Base-by-base conservation (phyloP, 1,140 invertebrate species). In the Lasioglossum baleicum region DNA sequence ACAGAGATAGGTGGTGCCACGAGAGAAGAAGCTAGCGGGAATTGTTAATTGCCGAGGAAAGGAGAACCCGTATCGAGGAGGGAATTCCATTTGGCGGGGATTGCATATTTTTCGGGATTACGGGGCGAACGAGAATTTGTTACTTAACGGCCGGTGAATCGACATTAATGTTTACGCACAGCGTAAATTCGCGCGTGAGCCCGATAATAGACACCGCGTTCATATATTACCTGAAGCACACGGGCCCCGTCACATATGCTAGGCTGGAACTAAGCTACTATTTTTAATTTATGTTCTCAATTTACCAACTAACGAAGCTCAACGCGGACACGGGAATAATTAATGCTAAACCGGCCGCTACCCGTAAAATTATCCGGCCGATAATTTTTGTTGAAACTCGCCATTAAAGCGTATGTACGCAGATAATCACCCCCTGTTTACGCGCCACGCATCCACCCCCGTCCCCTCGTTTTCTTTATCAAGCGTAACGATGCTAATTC, bases 221-320 rank as follows among this genome's bases (percentile, higher is more conserved):
- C 79, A 74, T 85, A 84, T 65, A 83, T 85, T 78, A 79, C 71
- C 35, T 56, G 11, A 10, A 71, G 61, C 70, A 15, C 11, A 40
- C 40, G 67, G 61, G 35, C 35, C 35, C 65, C 72, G 71, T 85
- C 83, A 85, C 84, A 86, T 72, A 85, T 82, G 75, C 75, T 84
- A 42, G 65, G 65, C 58, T 83, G 67, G 72, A 76, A 79, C 83
- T 84, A 85, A 85, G 84, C 83, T 85, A 79, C 84, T 85, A 85
- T 85, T 85, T 85, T 85, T 85, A 85, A 85, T 84, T 85, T 84
- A 85, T 84, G 69, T 80, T 75, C 71, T 84, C 78, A 85, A 85
- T 85, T 85, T 84, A 77, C 78, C 72, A 68, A 80, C 51, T 80
- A 84, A 84, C 83, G 82, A 77, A 81, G 83, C 65, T 73, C 69